These are phyloP conservation scores for Leptopterna dolabrata DNA, from an alignment of 2,888 invertebrate genomes.

Conservation along the genomic window DNA sequence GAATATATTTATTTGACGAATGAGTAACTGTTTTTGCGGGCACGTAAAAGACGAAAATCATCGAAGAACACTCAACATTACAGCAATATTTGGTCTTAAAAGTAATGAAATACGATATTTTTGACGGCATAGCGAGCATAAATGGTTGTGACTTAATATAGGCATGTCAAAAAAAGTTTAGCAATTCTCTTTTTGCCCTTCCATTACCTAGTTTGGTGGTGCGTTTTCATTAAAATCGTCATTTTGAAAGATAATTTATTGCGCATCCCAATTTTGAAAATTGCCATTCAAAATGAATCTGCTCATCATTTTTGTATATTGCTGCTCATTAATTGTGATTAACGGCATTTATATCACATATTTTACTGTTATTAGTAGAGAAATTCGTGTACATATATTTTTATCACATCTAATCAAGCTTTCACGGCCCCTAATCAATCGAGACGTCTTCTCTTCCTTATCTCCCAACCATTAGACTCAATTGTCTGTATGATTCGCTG, in stretches of 20 bases:
- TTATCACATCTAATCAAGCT: not conserved
- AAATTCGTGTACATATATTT: conserved; percentile 32
- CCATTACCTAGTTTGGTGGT: not conserved
- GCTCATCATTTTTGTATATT: conserved; percentile 41
- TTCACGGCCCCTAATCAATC: too few species aligned
- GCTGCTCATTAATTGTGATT: conserved; percentile 48
- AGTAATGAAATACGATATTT: conserved; percentile 31
- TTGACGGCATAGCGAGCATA: conserved; percentile 30
- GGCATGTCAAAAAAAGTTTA: not conserved
- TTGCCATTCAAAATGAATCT: conserved; percentile 4
- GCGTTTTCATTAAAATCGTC: not conserved
- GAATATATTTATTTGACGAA: not conserved
- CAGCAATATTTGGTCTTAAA: conserved; percentile 32
- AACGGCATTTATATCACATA: conserved; percentile 34
- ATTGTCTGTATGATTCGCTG: too few species aligned
- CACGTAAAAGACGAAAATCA: not conserved
- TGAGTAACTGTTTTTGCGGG: not conserved
- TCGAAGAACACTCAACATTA: conserved; percentile 6
- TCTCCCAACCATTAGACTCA: not conserved
- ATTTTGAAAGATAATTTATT: not conserved
- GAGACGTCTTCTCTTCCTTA: too few species aligned
- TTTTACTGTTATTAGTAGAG: not conserved
- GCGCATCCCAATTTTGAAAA: not conserved
- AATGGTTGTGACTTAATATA: conserved; percentile 37
- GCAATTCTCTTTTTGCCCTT: not conserved